These are phyloP conservation scores for Portunus trituberculatus DNA, from an alignment of 1,140 invertebrate genomes.

Conservation along the genomic window DNA sequence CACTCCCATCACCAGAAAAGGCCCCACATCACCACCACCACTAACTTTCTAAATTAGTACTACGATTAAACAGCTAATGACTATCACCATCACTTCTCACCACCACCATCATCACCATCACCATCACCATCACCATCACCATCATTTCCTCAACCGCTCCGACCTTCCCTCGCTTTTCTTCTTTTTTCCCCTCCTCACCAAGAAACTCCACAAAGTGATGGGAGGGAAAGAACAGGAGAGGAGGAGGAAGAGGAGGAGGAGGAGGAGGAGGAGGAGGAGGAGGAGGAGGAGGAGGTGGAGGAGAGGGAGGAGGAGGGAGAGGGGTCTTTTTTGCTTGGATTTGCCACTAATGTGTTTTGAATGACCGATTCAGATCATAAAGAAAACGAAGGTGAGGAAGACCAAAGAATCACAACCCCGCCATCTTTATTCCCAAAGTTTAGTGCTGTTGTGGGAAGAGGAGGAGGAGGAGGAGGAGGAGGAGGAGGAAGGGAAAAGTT, in stretches of 20 bases:
- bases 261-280: too few species aligned
- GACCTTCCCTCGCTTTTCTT: not conserved
- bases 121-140: not conserved
- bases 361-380: conserved; percentile 54
- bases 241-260: too few species aligned
- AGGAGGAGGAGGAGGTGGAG: too few species aligned
- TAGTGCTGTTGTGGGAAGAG: not conserved
- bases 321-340: not conserved
- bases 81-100: not conserved
- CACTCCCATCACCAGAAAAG: too few species aligned
- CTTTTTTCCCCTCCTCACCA: not conserved
- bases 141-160: not conserved
- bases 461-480: not conserved
- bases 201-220: not conserved
- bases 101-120: not conserved
- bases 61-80: not conserved
- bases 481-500: not conserved
- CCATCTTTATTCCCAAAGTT: not conserved
- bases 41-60: too few species aligned
- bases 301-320: too few species aligned
- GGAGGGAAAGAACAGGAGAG: too few species aligned
- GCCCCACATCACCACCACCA: too few species aligned
- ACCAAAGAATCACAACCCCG: not conserved
- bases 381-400: not conserved
- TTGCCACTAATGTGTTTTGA: conserved; percentile 57